A percentile compares a stretch with the other conserved stretches of the same genome.
Evolutionary conservation across 1,140 invertebrate genomes (phyloP).

Genomic region (Pygmarrhopalites habei): DNA sequence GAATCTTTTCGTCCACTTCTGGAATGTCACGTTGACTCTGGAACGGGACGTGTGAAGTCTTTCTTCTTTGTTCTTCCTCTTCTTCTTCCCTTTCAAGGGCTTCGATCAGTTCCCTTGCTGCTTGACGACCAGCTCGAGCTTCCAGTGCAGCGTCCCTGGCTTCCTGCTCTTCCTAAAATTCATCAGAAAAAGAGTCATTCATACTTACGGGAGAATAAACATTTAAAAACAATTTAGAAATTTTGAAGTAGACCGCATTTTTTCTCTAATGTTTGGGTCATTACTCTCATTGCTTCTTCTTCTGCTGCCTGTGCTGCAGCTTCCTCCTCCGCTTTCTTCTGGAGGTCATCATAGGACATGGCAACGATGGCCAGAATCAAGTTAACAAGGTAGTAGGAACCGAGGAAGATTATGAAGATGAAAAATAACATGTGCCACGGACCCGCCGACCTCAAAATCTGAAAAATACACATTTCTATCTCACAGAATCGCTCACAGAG

Average conservation of each 20-base stretch:
- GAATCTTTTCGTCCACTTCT: too few relatives aligned
- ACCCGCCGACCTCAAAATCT: conserved; percentile 85
- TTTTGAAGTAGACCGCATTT: conserved; percentile 6
- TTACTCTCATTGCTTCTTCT: conserved; percentile 70
- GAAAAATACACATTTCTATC: conserved; percentile 2
- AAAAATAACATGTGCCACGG: conserved; percentile 97
- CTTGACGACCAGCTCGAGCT: conserved; percentile 65
- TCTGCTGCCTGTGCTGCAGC: conserved; percentile 64
- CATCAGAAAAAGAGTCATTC: too few relatives aligned
- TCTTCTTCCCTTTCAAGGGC: conserved; percentile 41
- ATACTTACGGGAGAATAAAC: too few relatives aligned
- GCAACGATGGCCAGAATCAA: conserved; percentile 98
- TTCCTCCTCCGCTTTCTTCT: conserved; percentile 96
- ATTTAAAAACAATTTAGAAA: too few relatives aligned
- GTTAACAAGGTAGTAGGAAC: conserved; percentile 97
- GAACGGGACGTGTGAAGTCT: too few relatives aligned
- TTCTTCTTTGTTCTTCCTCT: too few relatives aligned
- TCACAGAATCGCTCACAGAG: neutral
- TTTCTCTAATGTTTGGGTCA: too few relatives aligned
- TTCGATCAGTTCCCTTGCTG: conserved; percentile 57
- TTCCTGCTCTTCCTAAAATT: conserved; percentile 4
- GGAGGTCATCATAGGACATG: conserved; percentile 97
- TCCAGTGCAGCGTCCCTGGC: conserved; percentile 53
- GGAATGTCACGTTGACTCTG: too few relatives aligned
- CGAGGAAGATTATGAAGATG: conserved; percentile 95